Evolutionary conservation across 2,888 invertebrate species (phyloP).

Genomic region (Alviniconcha strummeri): DNA sequence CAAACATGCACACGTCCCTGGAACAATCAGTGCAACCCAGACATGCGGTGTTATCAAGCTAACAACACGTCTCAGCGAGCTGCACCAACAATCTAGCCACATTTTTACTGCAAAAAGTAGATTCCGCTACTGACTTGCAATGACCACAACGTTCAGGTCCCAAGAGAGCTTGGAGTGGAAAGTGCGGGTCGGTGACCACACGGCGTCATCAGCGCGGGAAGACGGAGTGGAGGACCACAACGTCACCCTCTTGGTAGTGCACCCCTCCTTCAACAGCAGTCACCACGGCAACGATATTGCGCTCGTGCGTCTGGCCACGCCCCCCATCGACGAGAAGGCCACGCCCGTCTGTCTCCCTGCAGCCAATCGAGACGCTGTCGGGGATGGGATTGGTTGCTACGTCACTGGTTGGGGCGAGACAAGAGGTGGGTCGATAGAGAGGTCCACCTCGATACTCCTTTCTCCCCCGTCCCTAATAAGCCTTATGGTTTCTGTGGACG

Average conservation of each 20-base stretch:
- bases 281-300: constrained; percentile 57
- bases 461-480: too few relatives aligned
- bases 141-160: constrained; percentile 8
- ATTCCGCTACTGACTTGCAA: neutral
- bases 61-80: too few relatives aligned
- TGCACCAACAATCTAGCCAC: too few relatives aligned
- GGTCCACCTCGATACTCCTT: too few relatives aligned
- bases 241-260: constrained; percentile 45
- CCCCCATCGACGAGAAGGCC: constrained; percentile 45
- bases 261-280: constrained; percentile 49
- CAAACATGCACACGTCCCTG: too few relatives aligned
- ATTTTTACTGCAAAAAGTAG: neutral
- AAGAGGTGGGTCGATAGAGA: constrained; percentile 32
- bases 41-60: too few relatives aligned
- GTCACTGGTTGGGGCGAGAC: constrained; percentile 60
- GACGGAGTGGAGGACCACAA: constrained; percentile 37
- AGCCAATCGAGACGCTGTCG: constrained; percentile 30
- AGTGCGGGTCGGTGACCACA: constrained; percentile 46
- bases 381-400: constrained; percentile 48
- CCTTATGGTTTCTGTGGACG: too few relatives aligned
- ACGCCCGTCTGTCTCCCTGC: constrained; percentile 51
- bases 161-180: constrained; percentile 44
- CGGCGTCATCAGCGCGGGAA: neutral
- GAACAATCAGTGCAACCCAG: too few relatives aligned
- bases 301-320: constrained; percentile 48